Base-by-base conservation (phyloP, 1,140 invertebrate genomes). In the Melipona quadrifasciata region DNA sequence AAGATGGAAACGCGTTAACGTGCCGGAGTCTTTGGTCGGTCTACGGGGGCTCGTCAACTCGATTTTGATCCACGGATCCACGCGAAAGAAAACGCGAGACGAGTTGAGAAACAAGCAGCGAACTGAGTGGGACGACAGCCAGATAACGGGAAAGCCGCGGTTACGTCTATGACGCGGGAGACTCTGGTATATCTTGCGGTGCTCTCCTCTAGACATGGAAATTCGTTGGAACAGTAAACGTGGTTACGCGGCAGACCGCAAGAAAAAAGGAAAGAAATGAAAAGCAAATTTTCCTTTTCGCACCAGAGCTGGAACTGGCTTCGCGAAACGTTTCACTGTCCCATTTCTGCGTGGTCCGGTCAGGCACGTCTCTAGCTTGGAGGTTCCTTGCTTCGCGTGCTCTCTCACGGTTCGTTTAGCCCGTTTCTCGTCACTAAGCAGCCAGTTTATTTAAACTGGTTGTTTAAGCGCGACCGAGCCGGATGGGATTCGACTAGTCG, bases 391-490 rank as follows among this genome's bases (percentile, higher is more conserved):
- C 55, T 65, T 57, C 73, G 19, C 39, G 72, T 67, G 17, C 73
- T 14, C 73, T 67, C 81, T 83, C 81, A 83, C 82, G 82, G 82
- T 79, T 84, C 82, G 82, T 84, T 79, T 84, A 72, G 27, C 31
- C 67, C 82, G 82, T 79, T 79, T 84, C 82, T 79, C 82, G 57
- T 79, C 82, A 84, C 82, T 68, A 83, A 83, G 82, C 82, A 83
- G 75, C 82, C 82, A 71, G 82, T 83, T 78, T 83, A 71, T 83
- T 83, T 83, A 83, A 83, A 79, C 75, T 31, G 19, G 75, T 79
- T 71, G 82, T 70, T 79, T 79, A 72, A 84, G 57, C 82, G 51
- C 27, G 71, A 17, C 71, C 51, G 21, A 53, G 53, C 34, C 51
- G 55, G 34, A 58, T 75, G 65, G 65, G 82, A 83, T 78, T 61